Conservation (phyloP, 2,888 invertebrate species). For the Aporophyla nigra region DNA sequence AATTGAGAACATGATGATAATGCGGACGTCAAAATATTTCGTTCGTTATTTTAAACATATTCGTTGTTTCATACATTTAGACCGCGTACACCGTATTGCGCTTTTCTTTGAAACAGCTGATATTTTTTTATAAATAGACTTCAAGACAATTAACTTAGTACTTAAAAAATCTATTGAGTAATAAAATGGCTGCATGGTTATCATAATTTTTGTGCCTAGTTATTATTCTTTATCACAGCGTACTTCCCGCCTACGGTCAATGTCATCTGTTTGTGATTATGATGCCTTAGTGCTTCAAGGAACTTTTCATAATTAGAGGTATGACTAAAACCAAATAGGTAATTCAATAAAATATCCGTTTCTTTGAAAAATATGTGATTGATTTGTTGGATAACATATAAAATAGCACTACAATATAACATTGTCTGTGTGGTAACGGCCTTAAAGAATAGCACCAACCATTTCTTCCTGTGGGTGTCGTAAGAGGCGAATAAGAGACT, state of each 20-base stretch:
- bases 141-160: not conserved
- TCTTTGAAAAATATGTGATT: not conserved
- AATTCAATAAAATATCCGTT: not conserved
- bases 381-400: too few relatives aligned
- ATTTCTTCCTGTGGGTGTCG: too few relatives aligned
- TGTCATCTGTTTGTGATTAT: not conserved
- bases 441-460: too few relatives aligned
- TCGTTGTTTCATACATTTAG: too few relatives aligned
- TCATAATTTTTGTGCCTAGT: not conserved
- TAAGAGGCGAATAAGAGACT: too few relatives aligned
- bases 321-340: not conserved
- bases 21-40: too few relatives aligned
- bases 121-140: not conserved
- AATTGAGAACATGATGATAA: too few relatives aligned
- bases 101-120: too few relatives aligned
- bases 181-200: not conserved
- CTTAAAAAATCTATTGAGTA: not conserved
- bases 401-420: too few relatives aligned
- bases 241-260: slow-evolving; percentile 26
- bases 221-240: slow-evolving; percentile 15
- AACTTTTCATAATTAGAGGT: not conserved
- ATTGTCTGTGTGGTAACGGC: too few relatives aligned
- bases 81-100: too few relatives aligned
- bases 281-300: not conserved
- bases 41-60: too few relatives aligned